Evolutionary conservation across 2,797 vertebrate genomes (phyloP), one percentile per base, ranked within the genome.

Genomic region (Pseudomugil tenellus): DNA sequence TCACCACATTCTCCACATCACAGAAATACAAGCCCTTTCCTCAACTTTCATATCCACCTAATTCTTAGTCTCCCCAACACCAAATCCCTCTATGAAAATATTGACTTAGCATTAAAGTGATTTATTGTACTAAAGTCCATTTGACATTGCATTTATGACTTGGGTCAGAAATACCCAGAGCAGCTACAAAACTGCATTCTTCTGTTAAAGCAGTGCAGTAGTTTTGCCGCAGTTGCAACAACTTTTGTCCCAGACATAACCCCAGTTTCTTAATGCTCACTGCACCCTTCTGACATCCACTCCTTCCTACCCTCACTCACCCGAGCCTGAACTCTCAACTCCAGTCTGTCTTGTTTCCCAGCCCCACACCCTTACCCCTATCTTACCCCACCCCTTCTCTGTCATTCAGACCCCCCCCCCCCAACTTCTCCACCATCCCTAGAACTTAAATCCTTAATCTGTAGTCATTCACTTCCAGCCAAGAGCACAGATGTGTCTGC

Each of bases 401-500:
- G 61, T 66, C 67, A 52, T 54, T 67, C 62, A 32, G 58, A 73
- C n/a, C n/a, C 67, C 41, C 57, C 37, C 41, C 29, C 55, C 65
- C 72, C 74, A 87, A 72, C 16, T 67, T 77, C 63, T 80, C 64
- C 9, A 19, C 61, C 71, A 76, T 59, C 70, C 70, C 72, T 68
- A 77, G 35, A 80, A 49, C 51, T 76, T 63, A 58, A 65, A 79
- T 56, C 37, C 43, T 66, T 84, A 86, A 90, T 84, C 78, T 77
- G 60, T 39, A 67, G 72, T 77, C 70, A 79, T 85, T 85, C 72
- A 82, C 83, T 88, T 77, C 65, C 48, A 65, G 80, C 86, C 85
- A 88, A 88, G 54, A 81, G 74, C 81, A 79, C 89, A 89, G 80
- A 88, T 88, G 80, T 88, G 86, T 76, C 58, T 76, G 63, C 72